Conservation (phyloP, 2,888 invertebrate genomes). For the Pachymerium ferrugineum region DNA sequence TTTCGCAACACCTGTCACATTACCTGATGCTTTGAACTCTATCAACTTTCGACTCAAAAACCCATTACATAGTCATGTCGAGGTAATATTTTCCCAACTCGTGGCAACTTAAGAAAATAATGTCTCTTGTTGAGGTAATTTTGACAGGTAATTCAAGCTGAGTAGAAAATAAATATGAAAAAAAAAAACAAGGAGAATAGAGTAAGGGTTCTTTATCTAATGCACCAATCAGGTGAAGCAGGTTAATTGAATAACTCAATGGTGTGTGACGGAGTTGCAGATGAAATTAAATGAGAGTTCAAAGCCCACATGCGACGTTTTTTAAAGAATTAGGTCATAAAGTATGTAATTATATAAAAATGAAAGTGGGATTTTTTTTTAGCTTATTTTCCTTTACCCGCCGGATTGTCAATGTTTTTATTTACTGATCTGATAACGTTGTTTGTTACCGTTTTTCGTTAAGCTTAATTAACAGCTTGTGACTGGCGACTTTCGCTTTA, state of each 20-base stretch:
- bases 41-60: neutral
- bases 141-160: no score
- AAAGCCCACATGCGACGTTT: neutral
- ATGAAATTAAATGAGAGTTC: neutral
- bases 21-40: neutral
- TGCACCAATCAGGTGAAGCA: neutral
- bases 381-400: no score
- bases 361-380: neutral
- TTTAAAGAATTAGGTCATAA: neutral
- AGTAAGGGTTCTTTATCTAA: neutral
- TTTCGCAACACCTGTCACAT: conserved; percentile 4
- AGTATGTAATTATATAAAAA: neutral
- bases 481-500: neutral
- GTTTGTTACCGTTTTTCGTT: no score
- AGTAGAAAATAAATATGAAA: no score
- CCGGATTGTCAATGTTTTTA: no score
- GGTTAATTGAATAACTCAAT: neutral
- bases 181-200: neutral
- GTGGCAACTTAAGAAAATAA: no score
- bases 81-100: neutral
- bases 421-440: no score
- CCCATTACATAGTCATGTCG: neutral
- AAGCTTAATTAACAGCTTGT: neutral
- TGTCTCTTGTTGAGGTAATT: no score
- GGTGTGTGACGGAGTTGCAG: neutral